Base-by-base conservation (phyloP, 2,888 invertebrate species). In the Crepidodera aurea region DNA sequence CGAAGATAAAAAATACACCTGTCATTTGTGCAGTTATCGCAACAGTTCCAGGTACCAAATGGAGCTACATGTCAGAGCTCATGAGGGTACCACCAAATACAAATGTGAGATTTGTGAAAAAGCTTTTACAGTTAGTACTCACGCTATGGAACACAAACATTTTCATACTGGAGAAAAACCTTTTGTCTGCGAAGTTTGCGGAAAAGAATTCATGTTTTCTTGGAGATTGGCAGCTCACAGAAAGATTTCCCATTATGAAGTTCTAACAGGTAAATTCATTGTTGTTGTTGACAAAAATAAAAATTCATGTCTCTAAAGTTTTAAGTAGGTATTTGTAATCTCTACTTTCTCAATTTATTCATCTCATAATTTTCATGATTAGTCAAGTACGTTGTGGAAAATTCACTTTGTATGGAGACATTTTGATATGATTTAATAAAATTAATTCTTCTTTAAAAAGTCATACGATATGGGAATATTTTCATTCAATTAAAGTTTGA, bases 111-210 rank as follows among this genome's bases (percentile, higher is more conserved):
- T 71, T 0, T 85, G 85, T 64, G 71, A 77, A 0, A 84, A 84
- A 67, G 76, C 81, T 0, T 85, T 84, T 57, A 71, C 76, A 0
- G 51, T 81, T 29, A 81, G 81, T 58, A 83, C 83, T 37, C 83
- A 83, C 73, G 83, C 84, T 19, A 80, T 82, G 15, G 77, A 78
- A 42, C 78, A 78, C 60, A 77, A 76, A 64, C 71, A 77, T 55
- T 75, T 74, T 60, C 85, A 85, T 64, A 83, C 83, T 0, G 85
- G 84, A 0, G 84, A 84, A 62, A 84, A 84, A 51, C 77, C 78
- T 12, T 77, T 75, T 48, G 73, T 74, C 32, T 78, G 84, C 62
- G 82, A 83, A 69, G 81, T 83, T 39, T 84, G 84, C 64, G 84
- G 83, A 66, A 83, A 83, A 56, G 80, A 81, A 8, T 83, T 83